These are phyloP conservation scores for Drosophila barbarae DNA, from an alignment of 2,888 invertebrate species.

Conservation along the genomic window DNA sequence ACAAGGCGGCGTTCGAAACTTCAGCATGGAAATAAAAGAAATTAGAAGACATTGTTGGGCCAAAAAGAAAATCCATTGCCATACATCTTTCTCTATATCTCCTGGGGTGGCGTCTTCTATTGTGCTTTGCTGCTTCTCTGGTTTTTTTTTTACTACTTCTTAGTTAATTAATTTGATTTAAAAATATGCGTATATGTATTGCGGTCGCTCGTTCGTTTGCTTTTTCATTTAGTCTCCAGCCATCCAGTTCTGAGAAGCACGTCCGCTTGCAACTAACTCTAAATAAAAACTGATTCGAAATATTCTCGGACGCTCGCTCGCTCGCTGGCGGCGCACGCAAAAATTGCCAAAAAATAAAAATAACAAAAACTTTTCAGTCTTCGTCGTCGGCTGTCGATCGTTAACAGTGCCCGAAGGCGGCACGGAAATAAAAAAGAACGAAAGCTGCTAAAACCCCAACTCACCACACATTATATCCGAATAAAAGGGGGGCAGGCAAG, in stretches of 20 bases:
- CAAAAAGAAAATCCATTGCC: slow-evolving; percentile 7
- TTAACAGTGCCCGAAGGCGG: slow-evolving; percentile 37
- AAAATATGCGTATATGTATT: slow-evolving; percentile 59
- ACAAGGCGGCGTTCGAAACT: slow-evolving; percentile 69
- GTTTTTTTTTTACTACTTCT: slow-evolving; percentile 48
- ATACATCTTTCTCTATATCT: slow-evolving; percentile 41
- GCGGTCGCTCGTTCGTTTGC: slow-evolving; percentile 58
- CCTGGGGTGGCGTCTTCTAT: slow-evolving; percentile 2
- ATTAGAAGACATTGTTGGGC: slow-evolving; percentile 14
- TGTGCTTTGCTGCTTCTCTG: slow-evolving; percentile 57
- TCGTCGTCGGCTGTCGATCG: slow-evolving; percentile 22
- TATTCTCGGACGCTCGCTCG: slow-evolving; percentile 38
- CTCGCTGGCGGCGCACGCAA: slow-evolving; percentile 30
- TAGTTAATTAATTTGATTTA: slow-evolving; percentile 63
- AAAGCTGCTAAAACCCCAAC: slow-evolving; percentile 47
- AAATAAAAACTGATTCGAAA: slow-evolving; percentile 76
- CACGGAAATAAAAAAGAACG: slow-evolving; percentile 68
- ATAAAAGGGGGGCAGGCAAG: slow-evolving; percentile 20
- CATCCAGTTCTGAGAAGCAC: slow-evolving; percentile 78
- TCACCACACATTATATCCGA: slow-evolving; percentile 51
- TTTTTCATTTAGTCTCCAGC: slow-evolving; percentile 76
- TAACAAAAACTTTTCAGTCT: slow-evolving; percentile 41
- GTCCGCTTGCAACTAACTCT: slow-evolving; percentile 79
- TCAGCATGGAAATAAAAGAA: slow-evolving; percentile 39
- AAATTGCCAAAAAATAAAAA: slow-evolving; percentile 58